Base-by-base conservation (phyloP, 2,113 vertebrate genomes). In the Aepyceros melampus region DNA sequence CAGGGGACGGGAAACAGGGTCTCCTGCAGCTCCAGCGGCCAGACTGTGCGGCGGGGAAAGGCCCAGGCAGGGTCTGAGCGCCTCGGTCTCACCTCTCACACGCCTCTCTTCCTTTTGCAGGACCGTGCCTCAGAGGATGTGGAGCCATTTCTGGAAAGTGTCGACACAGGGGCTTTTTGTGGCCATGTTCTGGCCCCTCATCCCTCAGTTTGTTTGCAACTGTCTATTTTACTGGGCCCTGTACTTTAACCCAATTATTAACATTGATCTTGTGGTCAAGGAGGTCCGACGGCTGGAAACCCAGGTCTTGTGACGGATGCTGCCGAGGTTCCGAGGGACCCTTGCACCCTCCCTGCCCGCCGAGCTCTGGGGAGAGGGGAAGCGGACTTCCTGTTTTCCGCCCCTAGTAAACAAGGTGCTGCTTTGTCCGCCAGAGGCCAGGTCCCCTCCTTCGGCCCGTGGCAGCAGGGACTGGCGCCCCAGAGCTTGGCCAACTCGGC, bases 171-270 rank as follows among this genome's bases (percentile, higher is more conserved):
- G 99, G 27, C 99, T 99, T 82, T 99, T 99, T 92, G 99, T 99
- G 60, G 99, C 99, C 45, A 98, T 99, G 96, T 99, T 99, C 98
- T 99, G 99, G 99, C 99, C 99, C 89, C 98, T 99, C 43, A 98
- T 99, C 94, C 99, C 99, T 56, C 99, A 99, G 96, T 99, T 99
- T 98, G 98, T 99, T 89, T 99, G 99, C 99, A 99, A 99, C 98
- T 99, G 99, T 98, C 98, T 99, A 91, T 99, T 99, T 99, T 99
- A 99, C 98, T 99, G 99, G 99, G 99, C 99, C 60, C 99, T 99
- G 91, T 99, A 99, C 98, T 99, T 99, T 98, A 99, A 99, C 95
- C 99, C 99, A 78, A 99, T 99, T 91, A 99, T 99, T 97, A 99
- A 99, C 93, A 99, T 99, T 53, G 99, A 99, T 98, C 98, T 99